Conservation (phyloP, 2,113 vertebrate species). For the Gulo gulo region DNA sequence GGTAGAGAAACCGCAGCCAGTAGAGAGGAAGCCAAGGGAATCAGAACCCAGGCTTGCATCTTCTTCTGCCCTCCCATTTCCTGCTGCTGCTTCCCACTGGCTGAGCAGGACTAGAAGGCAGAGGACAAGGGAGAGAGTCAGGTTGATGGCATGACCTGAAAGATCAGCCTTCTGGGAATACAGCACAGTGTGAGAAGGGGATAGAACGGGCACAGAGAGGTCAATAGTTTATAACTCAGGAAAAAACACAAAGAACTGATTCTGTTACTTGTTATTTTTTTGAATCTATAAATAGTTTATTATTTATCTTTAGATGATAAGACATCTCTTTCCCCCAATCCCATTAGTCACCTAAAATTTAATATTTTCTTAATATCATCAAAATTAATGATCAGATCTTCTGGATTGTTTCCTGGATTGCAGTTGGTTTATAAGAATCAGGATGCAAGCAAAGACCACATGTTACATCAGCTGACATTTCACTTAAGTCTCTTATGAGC, state of each 20-base stretch:
- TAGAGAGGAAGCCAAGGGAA: not conserved
- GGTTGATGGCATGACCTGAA: not conserved
- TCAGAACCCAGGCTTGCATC: not conserved
- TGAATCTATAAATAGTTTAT: not conserved
- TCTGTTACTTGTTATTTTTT: not conserved
- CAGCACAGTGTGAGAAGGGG: not conserved
- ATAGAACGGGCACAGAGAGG: not conserved
- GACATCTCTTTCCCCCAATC: not conserved
- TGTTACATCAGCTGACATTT: not conserved
- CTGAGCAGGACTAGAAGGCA: not conserved
- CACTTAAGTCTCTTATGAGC: not conserved
- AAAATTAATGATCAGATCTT: not conserved
- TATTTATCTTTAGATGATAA: not conserved
- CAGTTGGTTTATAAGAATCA: not conserved
- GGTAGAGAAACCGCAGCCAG: not conserved
- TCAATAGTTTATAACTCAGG: not conserved
- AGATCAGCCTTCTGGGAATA: not conserved
- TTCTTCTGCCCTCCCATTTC: not conserved
- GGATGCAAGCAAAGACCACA: not conserved
- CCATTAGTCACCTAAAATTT: not conserved
- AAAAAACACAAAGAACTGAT: not conserved
- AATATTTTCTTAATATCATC: not conserved
- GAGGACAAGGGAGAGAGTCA: not conserved
- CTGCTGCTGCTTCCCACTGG: not conserved
- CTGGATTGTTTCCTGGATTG: not conserved